Conservation (phyloP, 2,113 vertebrate species). For the Dendrocopos noguchii region DNA sequence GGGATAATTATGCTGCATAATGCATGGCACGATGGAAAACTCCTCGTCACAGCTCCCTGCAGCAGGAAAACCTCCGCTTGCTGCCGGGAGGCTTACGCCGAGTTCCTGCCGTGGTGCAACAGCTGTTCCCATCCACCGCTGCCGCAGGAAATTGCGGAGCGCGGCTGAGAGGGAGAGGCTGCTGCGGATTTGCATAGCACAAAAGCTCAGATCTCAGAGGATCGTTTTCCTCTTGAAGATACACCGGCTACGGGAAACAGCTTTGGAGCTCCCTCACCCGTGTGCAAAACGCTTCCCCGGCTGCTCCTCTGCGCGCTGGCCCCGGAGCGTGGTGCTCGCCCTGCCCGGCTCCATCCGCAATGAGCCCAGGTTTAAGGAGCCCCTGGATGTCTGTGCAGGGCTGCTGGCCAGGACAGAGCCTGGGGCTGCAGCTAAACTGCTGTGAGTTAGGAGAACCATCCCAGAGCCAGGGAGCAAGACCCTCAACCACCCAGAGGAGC, state of each 20-base stretch:
- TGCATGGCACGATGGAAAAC: background rate
- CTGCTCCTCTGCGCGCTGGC: background rate
- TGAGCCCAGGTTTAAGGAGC: fast-evolving
- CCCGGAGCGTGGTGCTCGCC: fast-evolving
- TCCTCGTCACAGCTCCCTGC: background rate
- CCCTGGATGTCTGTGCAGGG: fast-evolving
- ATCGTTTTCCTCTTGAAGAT: background rate
- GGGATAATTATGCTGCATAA: background rate
- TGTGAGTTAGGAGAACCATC: background rate
- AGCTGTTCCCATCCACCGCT: background rate
- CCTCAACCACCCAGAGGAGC: no score
- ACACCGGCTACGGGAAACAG: background rate
- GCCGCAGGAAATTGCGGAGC: background rate
- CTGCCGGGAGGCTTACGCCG: background rate
- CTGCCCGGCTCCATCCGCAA: fast-evolving
- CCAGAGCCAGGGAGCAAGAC: no score
- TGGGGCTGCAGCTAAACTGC: background rate
- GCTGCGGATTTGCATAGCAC: background rate
- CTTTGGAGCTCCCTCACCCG: background rate
- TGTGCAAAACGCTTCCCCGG: background rate
- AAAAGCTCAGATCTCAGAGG: background rate
- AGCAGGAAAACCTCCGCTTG: background rate
- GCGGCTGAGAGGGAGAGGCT: background rate
- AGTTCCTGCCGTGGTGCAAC: background rate
- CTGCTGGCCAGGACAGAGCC: background rate